A percentile compares a stretch with the other conserved stretches of the same genome.
phyloP scores from a whole-genome alignment of 2,888 invertebrate genomes.

The Yponomeuta cagnagella region DNA sequence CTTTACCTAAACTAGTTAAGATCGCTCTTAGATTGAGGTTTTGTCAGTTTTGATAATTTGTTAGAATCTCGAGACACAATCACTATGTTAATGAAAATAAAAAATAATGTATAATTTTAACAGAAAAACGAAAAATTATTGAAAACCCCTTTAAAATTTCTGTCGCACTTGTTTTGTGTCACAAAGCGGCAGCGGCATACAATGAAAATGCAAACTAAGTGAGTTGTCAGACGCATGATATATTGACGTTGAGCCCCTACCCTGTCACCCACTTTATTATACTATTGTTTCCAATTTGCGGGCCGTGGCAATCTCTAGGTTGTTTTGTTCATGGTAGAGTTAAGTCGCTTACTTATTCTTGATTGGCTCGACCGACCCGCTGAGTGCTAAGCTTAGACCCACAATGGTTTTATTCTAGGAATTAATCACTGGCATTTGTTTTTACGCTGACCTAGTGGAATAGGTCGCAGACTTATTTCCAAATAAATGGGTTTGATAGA shows the following conservation, averaged over 20 bases:
- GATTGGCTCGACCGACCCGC: neutral
- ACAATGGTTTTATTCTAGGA: neutral
- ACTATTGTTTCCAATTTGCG: constrained; percentile 30
- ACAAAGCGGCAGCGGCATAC: neutral
- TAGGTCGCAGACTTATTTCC: too few relatives aligned
- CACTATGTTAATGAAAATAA: too few relatives aligned
- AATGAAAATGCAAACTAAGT: constrained; percentile 44
- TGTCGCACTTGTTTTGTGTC: neutral
- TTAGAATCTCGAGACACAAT: too few relatives aligned
- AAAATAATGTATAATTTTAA: too few relatives aligned
- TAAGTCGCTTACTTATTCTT: neutral
- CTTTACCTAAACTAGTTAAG: too few relatives aligned
- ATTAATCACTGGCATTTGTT: too few relatives aligned
- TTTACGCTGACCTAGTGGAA: too few relatives aligned
- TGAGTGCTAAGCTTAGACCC: neutral
- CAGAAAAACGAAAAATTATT: neutral
- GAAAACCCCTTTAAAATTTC: neutral
- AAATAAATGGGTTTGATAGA: too few relatives aligned
- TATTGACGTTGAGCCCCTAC: constrained; percentile 35
- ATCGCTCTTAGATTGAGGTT: too few relatives aligned
- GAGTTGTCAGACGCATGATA: constrained; percentile 42
- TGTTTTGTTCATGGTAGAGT: neutral
- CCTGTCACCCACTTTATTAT: constrained; percentile 11
- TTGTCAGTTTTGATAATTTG: too few relatives aligned
- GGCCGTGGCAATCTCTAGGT: neutral